Evolutionary conservation across 2,797 vertebrate species (phyloP).

Genomic region (Tauraco hartlaubi): DNA sequence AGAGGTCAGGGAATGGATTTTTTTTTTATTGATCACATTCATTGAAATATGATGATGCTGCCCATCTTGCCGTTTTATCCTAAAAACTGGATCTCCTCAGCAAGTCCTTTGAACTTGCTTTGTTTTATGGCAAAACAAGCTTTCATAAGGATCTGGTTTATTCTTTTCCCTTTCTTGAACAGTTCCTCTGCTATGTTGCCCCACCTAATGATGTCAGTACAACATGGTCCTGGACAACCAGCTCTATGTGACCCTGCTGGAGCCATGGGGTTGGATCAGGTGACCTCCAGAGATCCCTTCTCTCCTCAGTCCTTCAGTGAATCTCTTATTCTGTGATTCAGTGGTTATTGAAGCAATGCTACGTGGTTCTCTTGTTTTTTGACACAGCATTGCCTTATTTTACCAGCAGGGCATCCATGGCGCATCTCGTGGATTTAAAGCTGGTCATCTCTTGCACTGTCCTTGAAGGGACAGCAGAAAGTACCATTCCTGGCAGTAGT

Average conservation of each 20-base stretch:
- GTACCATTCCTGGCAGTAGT: not conserved
- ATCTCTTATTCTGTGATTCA: not conserved
- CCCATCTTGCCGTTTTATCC: not conserved
- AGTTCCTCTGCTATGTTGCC: not conserved
- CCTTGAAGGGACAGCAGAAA: not conserved
- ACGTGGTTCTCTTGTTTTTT: not conserved
- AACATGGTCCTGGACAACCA: not conserved
- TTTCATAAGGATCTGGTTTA: not conserved
- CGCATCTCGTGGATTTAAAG: not conserved
- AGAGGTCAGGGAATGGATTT: not conserved
- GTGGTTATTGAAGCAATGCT: not conserved
- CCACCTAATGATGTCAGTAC: not conserved
- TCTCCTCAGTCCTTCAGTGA: not conserved
- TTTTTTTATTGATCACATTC: not conserved
- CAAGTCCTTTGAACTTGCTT: not conserved
- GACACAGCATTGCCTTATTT: not conserved
- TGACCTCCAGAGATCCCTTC: not conserved
- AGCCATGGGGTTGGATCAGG: not conserved
- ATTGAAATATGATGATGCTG: not conserved
- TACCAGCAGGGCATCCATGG: not conserved
- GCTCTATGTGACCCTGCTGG: not conserved
- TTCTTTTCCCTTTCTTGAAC: not conserved
- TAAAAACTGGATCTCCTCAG: accelerated
- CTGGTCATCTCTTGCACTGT: not conserved
- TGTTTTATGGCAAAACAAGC: not conserved